Evolutionary conservation across 2,797 vertebrate species (phyloP).

Genomic region (Enteromius unitaeniatus): DNA sequence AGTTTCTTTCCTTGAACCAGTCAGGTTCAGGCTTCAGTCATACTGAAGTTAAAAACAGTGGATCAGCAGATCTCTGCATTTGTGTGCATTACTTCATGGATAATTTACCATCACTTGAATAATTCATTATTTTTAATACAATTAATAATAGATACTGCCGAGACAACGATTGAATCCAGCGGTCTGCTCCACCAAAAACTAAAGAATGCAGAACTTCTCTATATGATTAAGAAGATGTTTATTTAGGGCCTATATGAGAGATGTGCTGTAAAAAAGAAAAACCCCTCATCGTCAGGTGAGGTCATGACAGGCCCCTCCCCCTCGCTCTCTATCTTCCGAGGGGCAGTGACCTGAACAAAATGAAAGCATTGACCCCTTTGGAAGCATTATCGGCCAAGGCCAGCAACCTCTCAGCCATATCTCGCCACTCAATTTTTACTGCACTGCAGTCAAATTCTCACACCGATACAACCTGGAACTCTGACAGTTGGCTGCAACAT

Average conservation of each 20-base stretch:
- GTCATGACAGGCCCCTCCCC: not conserved
- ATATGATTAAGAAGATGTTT: not conserved
- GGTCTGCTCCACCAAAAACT: not conserved
- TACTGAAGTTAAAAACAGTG: not conserved
- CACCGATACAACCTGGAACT: constrained; percentile 37
- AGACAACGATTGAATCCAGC: not conserved
- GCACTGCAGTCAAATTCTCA: constrained; percentile 45
- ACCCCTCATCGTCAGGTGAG: not conserved
- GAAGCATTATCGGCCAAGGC: constrained; percentile 24
- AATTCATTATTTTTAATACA: not conserved
- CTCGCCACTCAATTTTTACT: constrained; percentile 24
- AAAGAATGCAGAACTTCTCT: not conserved
- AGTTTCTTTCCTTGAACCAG: not conserved
- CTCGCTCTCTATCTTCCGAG: not conserved
- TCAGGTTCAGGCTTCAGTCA: not conserved
- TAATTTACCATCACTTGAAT: not conserved
- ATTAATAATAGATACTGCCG: constrained; percentile 16
- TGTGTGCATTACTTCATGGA: not conserved
- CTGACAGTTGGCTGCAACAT: constrained; percentile 35
- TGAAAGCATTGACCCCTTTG: constrained; percentile 36
- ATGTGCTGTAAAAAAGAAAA: not conserved
- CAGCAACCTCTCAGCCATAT: constrained; percentile 26
- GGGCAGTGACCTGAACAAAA: constrained; percentile 44
- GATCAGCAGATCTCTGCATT: constrained; percentile 1
- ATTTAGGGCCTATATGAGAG: not conserved